Evolutionary conservation across 2,888 invertebrate species (phyloP), one percentile per base, ranked within the genome.

Genomic region (Blastobasis lacticolella): DNA sequence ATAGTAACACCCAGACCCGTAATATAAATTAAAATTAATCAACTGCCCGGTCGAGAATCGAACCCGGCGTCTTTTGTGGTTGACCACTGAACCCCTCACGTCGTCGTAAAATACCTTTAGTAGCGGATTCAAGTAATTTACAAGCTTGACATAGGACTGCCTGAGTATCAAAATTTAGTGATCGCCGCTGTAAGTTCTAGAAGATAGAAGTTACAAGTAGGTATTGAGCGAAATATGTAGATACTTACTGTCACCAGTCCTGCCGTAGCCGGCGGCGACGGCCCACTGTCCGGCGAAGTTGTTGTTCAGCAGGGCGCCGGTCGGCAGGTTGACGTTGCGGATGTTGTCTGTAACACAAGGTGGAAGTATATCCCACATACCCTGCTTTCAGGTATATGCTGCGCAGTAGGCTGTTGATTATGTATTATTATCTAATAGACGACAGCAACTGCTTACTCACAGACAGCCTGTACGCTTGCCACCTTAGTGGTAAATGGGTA

Each of bases 181-280:
- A 9, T 6, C n/a, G 7, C 7, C 6, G 4, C 6, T 4, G 37
- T 45, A 46, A 46, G 37, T 9, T 6, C 5, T 46, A n/a, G 4
- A 7, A 6, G 37, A 5, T 8, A 37, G n/a, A 1, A 36, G 6
- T 1, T 5, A 1, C 2, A 46, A 46, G 7, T 36, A 6, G 7
- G n/a, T 23, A 23, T 7, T 6, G 37, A 6, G n/a, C 6, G 10
- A 10, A 10, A 5, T 48, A n/a, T n/a, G 38, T 47, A 4, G 36
- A 6, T 10, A 55, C 52, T 57, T 10, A 58, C 58, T 50, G 44
- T 69, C 66, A 5, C 57, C 54, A 5, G 62, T 65, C 47, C 57
- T 56, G 1, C 71, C 73, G 49, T 62, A 69, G 5, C 69, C 70
- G 4, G 64, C 57, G 6, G 67, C 65, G n/a, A 51, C 49, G 8